A percentile compares a stretch with the other conserved stretches of the same genome.
Evolutionary conservation across 2,113 vertebrate species (phyloP).

Genomic region (Oreocharis arfaki): DNA sequence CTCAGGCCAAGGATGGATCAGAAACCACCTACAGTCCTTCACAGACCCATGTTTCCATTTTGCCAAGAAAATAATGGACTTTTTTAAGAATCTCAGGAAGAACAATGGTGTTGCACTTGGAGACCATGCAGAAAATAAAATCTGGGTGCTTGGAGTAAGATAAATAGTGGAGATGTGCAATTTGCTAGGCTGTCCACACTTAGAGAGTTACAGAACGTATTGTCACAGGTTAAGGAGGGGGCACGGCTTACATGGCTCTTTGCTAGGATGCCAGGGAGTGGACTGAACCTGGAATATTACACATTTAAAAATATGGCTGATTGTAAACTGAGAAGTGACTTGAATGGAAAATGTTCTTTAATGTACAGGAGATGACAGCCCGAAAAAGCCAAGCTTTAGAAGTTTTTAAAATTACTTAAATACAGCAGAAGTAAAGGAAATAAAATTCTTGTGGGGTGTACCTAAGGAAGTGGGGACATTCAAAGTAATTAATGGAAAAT

Average conservation of each 20-base stretch:
- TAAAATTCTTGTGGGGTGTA: neutral
- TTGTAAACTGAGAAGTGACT: neutral
- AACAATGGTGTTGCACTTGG: neutral
- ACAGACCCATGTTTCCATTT: neutral
- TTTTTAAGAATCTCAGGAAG: neutral
- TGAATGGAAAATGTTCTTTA: neutral
- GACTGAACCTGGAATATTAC: neutral
- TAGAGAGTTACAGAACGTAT: neutral
- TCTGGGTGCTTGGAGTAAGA: neutral
- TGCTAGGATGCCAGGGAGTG: neutral
- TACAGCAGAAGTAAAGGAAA: neutral
- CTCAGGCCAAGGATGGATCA: neutral
- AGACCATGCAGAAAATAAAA: neutral
- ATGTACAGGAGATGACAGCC: neutral
- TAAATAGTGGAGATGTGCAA: neutral
- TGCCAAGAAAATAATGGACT: rapidly evolving
- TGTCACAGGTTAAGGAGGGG: neutral
- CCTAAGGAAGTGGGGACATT: neutral
- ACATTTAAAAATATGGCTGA: neutral
- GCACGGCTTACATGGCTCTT: neutral
- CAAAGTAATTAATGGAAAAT: neutral
- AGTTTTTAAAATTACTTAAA: neutral
- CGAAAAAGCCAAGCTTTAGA: neutral
- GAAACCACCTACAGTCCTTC: neutral
- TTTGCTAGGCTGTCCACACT: neutral